Conservation (phyloP, 2,113 vertebrate genomes). For the Cheirogaleus medius region DNA sequence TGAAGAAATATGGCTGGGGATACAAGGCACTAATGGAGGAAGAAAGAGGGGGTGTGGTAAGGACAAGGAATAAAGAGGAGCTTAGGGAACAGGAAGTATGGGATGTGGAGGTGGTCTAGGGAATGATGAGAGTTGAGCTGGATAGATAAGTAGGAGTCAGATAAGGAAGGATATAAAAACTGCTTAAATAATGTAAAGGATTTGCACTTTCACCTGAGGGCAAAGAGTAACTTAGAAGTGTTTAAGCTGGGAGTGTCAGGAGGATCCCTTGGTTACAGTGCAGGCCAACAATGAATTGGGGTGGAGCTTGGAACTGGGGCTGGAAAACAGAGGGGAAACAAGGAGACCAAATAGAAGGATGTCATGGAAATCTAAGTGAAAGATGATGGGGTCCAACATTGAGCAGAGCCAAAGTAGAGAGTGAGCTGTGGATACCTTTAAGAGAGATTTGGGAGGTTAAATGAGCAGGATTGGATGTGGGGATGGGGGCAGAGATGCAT, state of each 20-base stretch:
- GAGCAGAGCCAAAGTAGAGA: not conserved
- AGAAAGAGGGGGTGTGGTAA: not conserved
- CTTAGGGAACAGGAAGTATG: not conserved
- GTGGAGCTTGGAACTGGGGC: not conserved
- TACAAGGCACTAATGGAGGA: not conserved
- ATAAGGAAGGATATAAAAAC: not conserved
- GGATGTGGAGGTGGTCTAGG: not conserved
- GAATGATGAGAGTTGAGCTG: not conserved
- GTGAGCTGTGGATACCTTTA: not conserved
- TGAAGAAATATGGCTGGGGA: not conserved
- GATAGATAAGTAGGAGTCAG: not conserved
- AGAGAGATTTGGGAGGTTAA: not conserved
- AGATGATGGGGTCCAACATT: not conserved
- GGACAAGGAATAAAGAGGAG: not conserved
- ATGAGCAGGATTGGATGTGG: not conserved
- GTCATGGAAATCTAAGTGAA: not conserved
- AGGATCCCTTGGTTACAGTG: not conserved
- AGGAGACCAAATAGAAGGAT: not conserved
- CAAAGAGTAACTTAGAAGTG: not conserved
- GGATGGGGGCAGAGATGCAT: not conserved
- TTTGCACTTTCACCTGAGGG: not conserved
- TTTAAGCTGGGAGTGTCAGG: not conserved
- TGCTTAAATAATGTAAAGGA: not conserved
- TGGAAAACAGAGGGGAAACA: not conserved
- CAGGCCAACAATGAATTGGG: not conserved